These are phyloP conservation scores for Hydrozoanthus tunicans DNA, from an alignment of 64 coral and sea anemone genomes.

Conservation along the genomic window DNA sequence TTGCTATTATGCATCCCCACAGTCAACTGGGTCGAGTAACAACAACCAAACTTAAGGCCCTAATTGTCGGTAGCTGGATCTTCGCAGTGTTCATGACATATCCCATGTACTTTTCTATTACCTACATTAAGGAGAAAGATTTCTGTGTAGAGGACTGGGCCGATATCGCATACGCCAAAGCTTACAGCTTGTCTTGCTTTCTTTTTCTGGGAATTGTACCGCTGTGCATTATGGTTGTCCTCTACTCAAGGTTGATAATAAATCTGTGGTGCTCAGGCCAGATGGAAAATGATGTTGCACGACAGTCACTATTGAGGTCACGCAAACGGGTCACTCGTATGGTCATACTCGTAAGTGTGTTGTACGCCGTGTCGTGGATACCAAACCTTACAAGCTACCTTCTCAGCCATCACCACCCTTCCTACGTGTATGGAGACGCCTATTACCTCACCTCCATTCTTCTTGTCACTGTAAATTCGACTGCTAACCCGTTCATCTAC, in stretches of 20 bases:
- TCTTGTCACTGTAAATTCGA: slow-evolving; percentile 50
- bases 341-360: slow-evolving; percentile 36
- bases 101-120: slow-evolving; percentile 29
- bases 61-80: slow-evolving; percentile 24
- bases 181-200: slow-evolving; percentile 50
- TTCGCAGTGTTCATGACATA: slow-evolving; percentile 46
- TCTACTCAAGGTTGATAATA: slow-evolving; percentile 16
- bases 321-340: slow-evolving; percentile 46
- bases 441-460: slow-evolving; percentile 50
- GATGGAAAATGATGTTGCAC: background rate
- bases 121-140: slow-evolving; percentile 23
- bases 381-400: slow-evolving; percentile 56
- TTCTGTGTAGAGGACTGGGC: slow-evolving; percentile 47
- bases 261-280: slow-evolving; percentile 1
- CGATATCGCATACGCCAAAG: slow-evolving; percentile 41
- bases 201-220: slow-evolving; percentile 41
- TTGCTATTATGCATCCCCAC: slow-evolving; percentile 41
- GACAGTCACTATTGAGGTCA: slow-evolving; percentile 30
- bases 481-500: slow-evolving; percentile 48
- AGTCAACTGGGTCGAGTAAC: background rate
- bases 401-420: slow-evolving; percentile 40
- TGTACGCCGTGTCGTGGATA: slow-evolving; percentile 34
- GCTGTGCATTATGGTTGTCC: slow-evolving; percentile 35
- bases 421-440: slow-evolving; percentile 23
- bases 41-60: background rate